A percentile compares a stretch with the other conserved stretches of the same genome.
These are phyloP conservation scores for Leptoteleia sp. DNA, from an alignment of 1,140 invertebrate species.

Conservation along the genomic window DNA sequence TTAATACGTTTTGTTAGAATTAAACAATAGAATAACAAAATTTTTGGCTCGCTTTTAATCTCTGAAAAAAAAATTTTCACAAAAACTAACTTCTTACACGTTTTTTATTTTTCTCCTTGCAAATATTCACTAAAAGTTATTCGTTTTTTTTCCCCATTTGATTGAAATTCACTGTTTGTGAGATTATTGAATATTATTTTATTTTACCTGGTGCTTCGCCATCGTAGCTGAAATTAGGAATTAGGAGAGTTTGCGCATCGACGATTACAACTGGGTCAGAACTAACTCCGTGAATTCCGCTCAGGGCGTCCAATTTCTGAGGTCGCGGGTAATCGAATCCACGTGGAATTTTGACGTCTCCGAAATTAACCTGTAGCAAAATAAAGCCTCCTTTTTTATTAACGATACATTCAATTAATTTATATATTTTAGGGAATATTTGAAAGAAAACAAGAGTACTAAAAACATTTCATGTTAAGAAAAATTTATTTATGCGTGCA, in stretches of 20 bases:
- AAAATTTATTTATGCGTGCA: no score
- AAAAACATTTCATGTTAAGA: no score
- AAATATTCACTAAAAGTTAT: no score
- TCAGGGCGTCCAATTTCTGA: conserved; percentile 88
- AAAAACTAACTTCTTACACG: no score
- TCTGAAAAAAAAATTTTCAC: no score
- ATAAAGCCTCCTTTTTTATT: background rate
- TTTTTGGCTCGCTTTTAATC: no score
- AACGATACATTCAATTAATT: no score
- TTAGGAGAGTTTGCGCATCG: conserved; percentile 93
- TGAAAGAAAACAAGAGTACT: no score
- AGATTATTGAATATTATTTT: conserved; percentile 35
- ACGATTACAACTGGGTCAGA: conserved; percentile 93
- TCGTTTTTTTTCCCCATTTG: conserved; percentile 17
- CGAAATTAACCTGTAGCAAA: conserved; percentile 90
- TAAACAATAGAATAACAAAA: no score
- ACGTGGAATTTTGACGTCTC: conserved; percentile 90
- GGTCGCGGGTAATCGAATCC: conserved; percentile 91
- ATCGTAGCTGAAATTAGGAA: conserved; percentile 93
- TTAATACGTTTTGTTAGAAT: no score
- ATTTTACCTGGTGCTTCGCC: conserved; percentile 92
- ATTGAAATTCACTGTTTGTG: conserved; percentile 1
- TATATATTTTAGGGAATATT: no score
- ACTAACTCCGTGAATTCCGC: conserved; percentile 90
- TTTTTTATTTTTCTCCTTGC: no score